Percentiles rank a stretch among this genome's conserved stretches.
Evolutionary conservation across 2,113 vertebrate genomes (phyloP).

Genomic region (Diadophis punctatus): DNA sequence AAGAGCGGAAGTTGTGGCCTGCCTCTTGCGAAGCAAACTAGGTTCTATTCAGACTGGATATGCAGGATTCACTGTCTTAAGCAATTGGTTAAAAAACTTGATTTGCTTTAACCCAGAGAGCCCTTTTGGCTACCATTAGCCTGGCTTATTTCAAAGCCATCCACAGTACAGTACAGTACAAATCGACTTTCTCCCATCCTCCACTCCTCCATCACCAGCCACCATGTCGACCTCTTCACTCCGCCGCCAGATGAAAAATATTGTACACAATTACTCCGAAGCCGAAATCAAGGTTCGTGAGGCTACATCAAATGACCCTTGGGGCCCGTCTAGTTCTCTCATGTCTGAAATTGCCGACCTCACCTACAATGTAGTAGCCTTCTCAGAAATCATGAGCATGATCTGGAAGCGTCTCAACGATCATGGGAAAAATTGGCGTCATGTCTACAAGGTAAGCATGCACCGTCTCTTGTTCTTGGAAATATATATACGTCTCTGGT

Average conservation of each 20-base stretch:
- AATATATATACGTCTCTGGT: neutral
- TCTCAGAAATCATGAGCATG: slow-evolving; percentile 94
- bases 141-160: neutral
- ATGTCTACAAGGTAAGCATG: slow-evolving; percentile 84
- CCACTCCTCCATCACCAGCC: neutral
- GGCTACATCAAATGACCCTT: slow-evolving; percentile 95
- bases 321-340: slow-evolving; percentile 88
- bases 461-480: neutral
- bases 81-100: neutral
- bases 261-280: slow-evolving; percentile 95
- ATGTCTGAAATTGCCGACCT: slow-evolving; percentile 92
- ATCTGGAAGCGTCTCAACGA: slow-evolving; percentile 95
- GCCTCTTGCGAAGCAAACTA: neutral
- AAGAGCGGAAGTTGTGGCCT: neutral
- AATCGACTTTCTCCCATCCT: neutral
- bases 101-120: neutral
- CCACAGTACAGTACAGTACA: neutral
- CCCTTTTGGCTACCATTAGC: neutral
- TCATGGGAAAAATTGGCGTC: slow-evolving; percentile 95
- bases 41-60: neutral
- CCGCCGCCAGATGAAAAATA: slow-evolving; percentile 94
- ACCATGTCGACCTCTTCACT: slow-evolving; percentile 91
- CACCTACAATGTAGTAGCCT: slow-evolving; percentile 91
- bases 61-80: neutral
- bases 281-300: slow-evolving; percentile 96